Base-by-base conservation (phyloP, 2,888 invertebrate genomes). In the Halocaridina rubra region DNA sequence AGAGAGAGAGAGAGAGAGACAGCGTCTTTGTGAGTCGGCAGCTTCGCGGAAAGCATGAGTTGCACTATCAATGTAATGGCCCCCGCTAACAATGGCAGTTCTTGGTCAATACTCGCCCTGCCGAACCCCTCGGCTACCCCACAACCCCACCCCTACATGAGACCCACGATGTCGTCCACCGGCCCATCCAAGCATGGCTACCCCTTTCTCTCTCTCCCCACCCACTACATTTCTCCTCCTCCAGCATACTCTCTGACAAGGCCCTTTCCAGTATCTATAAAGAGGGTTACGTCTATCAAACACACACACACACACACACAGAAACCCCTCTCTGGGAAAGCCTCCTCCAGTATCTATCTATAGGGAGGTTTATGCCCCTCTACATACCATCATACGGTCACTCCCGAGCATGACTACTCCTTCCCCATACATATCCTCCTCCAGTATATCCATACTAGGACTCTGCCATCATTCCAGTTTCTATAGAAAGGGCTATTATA, bases 11-110 rank as follows among this genome's bases (percentile, higher is more conserved):
- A 53, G 71, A 32, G 71, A 57, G 69, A 53, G 69, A 39, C 29
- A 32, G 69, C 67, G 82, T 77, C 77, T 84, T 77, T 77, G 77
- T 77, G 72, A 84, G 82, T 10, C 57, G 82, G 82, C 71, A 84
- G 77, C 71, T 77, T 81, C 80, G 77, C 71, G 81, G 77, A 81
- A 85, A 85, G 81, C 85, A 77, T 85, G 85, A 81, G 80, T 85
- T 81, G 85, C 85, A 85, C 85, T 81, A 85, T 85, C 85, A 81
- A 85, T 85, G 85, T 85, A 85, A 85, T 85, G 85, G 77, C 61
- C 81, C 85, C 77, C 59, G 81, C 80, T 81, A 81, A 85, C 85
- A 85, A 85, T 85, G 85, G 80, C 81, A 85, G 85, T 80, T n/a
- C 81, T 80, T 85, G 85, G 85, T 85, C 85, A 85, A 85, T 85